Evolutionary conservation across 2,888 invertebrate genomes (phyloP).

Genomic region (Apantesis nais): DNA sequence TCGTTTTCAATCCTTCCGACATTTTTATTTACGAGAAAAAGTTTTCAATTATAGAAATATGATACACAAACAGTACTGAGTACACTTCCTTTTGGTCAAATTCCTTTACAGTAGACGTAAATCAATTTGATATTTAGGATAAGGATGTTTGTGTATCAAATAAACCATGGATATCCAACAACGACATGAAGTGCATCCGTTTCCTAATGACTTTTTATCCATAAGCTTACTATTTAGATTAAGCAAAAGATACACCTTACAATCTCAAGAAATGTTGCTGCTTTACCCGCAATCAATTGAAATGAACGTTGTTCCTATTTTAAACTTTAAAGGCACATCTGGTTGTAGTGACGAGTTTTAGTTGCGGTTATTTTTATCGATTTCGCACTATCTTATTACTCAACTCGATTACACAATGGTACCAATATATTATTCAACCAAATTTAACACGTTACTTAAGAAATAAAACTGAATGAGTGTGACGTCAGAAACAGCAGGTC

Average conservation of each 20-base stretch:
- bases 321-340: constrained; percentile 12
- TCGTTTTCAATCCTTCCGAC: constrained; percentile 37
- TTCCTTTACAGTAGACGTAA: constrained; percentile 10
- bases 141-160: constrained; percentile 39
- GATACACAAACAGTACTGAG: neutral
- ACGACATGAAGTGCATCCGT: constrained; percentile 34
- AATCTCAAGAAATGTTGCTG: constrained; percentile 14
- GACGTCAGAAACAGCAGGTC: constrained; percentile 63
- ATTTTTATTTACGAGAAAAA: constrained; percentile 21
- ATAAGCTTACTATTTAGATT: constrained; percentile 12
- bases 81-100: neutral
- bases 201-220: constrained; percentile 32
- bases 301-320: constrained; percentile 8
- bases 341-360: constrained; percentile 12
- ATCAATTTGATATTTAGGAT: constrained; percentile 32
- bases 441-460: constrained; percentile 30
- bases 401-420: constrained; percentile 2
- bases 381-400: constrained; percentile 5
- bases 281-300: constrained; percentile 5
- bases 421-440: constrained; percentile 19
- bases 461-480: constrained; percentile 52
- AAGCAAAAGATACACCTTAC: constrained; percentile 11
- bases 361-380: constrained; percentile 13
- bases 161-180: constrained; percentile 42
- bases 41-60: neutral